Evolutionary conservation across 1,140 invertebrate species (phyloP), one percentile per base, ranked within the genome.

Genomic region (Macrostomum lignano): DNA sequence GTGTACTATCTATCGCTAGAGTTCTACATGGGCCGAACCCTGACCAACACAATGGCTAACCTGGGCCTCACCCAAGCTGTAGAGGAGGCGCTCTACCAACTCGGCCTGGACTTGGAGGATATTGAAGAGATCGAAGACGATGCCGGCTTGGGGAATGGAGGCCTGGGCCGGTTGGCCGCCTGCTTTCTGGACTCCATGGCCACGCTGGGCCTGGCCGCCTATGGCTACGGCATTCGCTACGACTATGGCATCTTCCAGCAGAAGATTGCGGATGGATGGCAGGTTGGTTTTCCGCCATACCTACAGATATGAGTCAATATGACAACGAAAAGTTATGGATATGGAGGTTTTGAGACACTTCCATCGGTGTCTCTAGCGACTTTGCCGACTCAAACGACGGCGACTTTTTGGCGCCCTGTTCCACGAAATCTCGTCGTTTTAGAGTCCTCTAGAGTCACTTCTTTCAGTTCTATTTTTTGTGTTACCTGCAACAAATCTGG

Each of bases 221-320:
- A 93, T 56, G 91, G 91, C 40, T 98, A 98, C 59, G 91, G 91
- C 49, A 77, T 98, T 39, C 69, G 91, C 40, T 98, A 98, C 55
- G 88, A 96, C 47, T 96, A 96, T 51, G 91, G 88, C 44, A 96
- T 96, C 46, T 98, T 96, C 49, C 72, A 79, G 1, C 88, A 98
- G 58, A 76, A 76, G 52, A 91, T 98, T 41, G 65, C 67, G 31
- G 77, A 93, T 49, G 82, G 84, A 4, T 86, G 88, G 60, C 86
- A 94, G 62, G 68, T 77, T 47, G n/a, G n/a, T n/a, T n/a, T n/a
- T n/a, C n/a, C n/a, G n/a, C n/a, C n/a, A n/a, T n/a, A n/a, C n/a
- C n/a, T n/a, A n/a, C n/a, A n/a, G n/a, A n/a, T n/a, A n/a, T n/a
- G n/a, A n/a, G n/a, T n/a, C n/a, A n/a, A n/a, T n/a, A n/a, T n/a